Evolutionary conservation across 1,140 invertebrate species (phyloP), one percentile per base, ranked within the genome.

Genomic region (Muscidifurax raptorellus): DNA sequence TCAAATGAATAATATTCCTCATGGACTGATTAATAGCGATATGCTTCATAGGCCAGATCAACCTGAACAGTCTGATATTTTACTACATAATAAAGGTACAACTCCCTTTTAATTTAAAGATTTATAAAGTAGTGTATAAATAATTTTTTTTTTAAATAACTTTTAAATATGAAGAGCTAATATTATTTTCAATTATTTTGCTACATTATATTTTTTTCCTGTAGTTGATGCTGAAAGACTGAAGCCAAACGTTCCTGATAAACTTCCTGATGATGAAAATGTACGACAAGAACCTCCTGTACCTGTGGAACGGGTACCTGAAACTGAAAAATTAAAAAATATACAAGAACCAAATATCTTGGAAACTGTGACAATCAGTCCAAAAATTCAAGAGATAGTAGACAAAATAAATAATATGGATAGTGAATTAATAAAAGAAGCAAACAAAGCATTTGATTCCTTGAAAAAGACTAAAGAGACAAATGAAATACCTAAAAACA

Each of bases 261-360:
- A 85, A 44, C 36, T 64, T 77, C 28, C 64, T 71, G 40, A 83
- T 67, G 28, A 75, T 71, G 76, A 86, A n/a, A 88, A 93, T 80
- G 86, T 91, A 78, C 90, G 93, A 52, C 91, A 93, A 87, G 94
- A 95, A 86, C 93, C 94, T 15, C 94, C 94, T n/a, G 90, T 94
- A 80, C 94, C 93, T 27, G 91, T 94, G 30, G 93, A 94, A 84
- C 91, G 88, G 80, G 82, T 89, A 67, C 85, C 88, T 40, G 59
- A 88, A 30, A 86, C 85, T 25, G 84, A 89, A 80, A 72, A 80
- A 75, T 27, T 59, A 76, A 72, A 79, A 36, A 47, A 74, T 36
- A 72, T 72, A 72, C 32, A 67, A 36, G 79, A 85, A 25, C 18
- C 22, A 12, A 27, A 30, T 52, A 44, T 79, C 15, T n/a, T 75